A percentile compares a stretch with the other conserved stretches of the same genome.
phyloP scores from a whole-genome alignment of 30 jellyfish, hydroid and myxozoan species.

The Aurelia aurita complex sp. Pacific region DNA sequence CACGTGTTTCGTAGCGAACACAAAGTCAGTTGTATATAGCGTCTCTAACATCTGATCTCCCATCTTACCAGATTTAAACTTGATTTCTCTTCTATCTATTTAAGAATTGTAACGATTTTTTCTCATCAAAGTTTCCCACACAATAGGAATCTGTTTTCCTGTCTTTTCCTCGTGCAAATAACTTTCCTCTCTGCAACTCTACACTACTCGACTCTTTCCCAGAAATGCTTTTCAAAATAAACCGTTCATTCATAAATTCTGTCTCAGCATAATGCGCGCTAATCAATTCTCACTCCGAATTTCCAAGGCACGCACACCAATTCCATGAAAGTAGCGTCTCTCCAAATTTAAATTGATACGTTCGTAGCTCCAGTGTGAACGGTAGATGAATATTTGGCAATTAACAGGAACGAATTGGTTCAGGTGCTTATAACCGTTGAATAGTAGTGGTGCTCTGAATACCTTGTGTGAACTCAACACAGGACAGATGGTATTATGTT shows the following conservation, averaged over 20 bases:
- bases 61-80: slow-evolving; percentile 12
- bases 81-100: background rate
- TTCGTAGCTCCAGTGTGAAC: too few relatives aligned
- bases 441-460: too few relatives aligned
- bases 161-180: background rate
- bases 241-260: background rate
- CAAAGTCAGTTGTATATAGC: slow-evolving; percentile 48
- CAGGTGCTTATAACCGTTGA: too few relatives aligned
- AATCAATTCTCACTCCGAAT: background rate
- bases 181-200: background rate
- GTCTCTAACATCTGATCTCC: slow-evolving; percentile 76
- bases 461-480: too few relatives aligned
- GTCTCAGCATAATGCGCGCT: background rate
- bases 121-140: too few relatives aligned
- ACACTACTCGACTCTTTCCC: background rate
- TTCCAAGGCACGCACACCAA: background rate
- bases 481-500: slow-evolving; percentile 41
- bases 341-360: too few relatives aligned
- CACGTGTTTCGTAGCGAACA: slow-evolving; percentile 78
- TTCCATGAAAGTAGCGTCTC: too few relatives aligned
- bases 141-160: background rate
- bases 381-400: too few relatives aligned
- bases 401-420: too few relatives aligned
- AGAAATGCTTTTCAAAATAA: slow-evolving; percentile 8
- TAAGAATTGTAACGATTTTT: background rate